A percentile compares a stretch with the other conserved stretches of the same genome.
phyloP scores from a whole-genome alignment of 2,888 invertebrate genomes.

The Danaus chrysippus region DNA sequence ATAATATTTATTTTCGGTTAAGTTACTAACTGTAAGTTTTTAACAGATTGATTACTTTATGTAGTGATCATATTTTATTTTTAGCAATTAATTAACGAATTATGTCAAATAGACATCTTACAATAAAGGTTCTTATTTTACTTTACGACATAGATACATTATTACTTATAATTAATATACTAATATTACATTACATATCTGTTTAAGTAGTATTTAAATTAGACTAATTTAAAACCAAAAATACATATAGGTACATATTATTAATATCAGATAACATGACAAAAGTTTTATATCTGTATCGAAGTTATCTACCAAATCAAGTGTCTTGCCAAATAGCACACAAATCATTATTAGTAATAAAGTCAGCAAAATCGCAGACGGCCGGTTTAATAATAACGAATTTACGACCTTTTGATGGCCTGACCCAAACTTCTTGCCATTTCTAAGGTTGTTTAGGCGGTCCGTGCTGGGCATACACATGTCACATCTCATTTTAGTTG shows the following conservation, averaged over 20 bases:
- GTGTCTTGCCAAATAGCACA: background rate
- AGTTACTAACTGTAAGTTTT: no score
- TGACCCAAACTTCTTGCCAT: constrained; percentile 3
- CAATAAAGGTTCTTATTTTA: no score
- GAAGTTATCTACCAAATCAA: background rate
- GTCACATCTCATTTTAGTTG: background rate
- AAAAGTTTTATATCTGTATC: background rate
- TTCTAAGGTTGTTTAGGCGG: constrained; percentile 3
- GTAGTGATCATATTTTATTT: background rate
- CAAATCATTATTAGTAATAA: constrained; percentile 5
- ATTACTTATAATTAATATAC: no score
- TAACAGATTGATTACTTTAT: background rate
- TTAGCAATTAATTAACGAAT: background rate
- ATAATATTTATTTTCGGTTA: no score
- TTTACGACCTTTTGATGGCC: constrained; percentile 7
- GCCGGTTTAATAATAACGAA: constrained; percentile 3
- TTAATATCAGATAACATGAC: background rate
- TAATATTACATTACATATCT: no score
- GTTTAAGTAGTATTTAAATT: no score
- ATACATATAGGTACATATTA: no score
- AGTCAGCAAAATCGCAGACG: constrained; percentile 5
- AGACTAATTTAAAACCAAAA: no score
- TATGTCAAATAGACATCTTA: no score
- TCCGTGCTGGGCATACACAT: constrained; percentile 10
- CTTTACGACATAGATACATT: no score